These are phyloP conservation scores for Erebia aethiops DNA, from an alignment of 2,888 invertebrate genomes.

Conservation along the genomic window DNA sequence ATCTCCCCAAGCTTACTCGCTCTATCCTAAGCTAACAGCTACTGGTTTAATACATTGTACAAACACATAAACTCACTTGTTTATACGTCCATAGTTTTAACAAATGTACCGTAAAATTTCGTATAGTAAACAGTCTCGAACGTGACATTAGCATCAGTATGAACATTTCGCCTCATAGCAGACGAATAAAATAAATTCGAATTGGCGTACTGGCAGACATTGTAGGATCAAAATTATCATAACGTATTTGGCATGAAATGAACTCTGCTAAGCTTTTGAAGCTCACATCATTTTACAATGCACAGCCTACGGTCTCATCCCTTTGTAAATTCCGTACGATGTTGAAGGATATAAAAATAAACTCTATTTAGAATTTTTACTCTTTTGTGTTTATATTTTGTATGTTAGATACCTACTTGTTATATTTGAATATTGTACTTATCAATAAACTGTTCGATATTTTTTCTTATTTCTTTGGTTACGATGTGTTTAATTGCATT, in stretches of 20 bases:
- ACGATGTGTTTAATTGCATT: too few species aligned
- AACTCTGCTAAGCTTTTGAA: conserved; percentile 35
- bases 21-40: conserved; percentile 59
- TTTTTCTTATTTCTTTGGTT: too few species aligned
- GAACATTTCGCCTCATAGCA: conserved; percentile 53
- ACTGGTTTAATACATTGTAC: conserved; percentile 44
- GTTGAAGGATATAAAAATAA: conserved; percentile 1
- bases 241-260: conserved; percentile 59
- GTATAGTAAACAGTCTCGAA: conserved; percentile 60
- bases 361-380: not conserved
- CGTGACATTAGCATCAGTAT: conserved; percentile 57
- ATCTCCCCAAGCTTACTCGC: conserved; percentile 47
- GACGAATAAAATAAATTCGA: conserved; percentile 69
- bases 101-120: conserved; percentile 54
- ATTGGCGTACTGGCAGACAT: conserved; percentile 59
- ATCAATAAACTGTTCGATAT: too few species aligned
- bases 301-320: conserved; percentile 11
- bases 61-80: conserved; percentile 44
- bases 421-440: not conserved
- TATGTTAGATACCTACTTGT: not conserved
- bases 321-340: conserved; percentile 13
- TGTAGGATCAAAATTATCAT: conserved; percentile 68
- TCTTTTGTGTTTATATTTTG: not conserved
- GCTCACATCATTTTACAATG: conserved; percentile 17
- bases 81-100: conserved; percentile 44